phyloP scores from a whole-genome alignment of 2,113 vertebrate genomes.

The Neolamprologus longior region DNA sequence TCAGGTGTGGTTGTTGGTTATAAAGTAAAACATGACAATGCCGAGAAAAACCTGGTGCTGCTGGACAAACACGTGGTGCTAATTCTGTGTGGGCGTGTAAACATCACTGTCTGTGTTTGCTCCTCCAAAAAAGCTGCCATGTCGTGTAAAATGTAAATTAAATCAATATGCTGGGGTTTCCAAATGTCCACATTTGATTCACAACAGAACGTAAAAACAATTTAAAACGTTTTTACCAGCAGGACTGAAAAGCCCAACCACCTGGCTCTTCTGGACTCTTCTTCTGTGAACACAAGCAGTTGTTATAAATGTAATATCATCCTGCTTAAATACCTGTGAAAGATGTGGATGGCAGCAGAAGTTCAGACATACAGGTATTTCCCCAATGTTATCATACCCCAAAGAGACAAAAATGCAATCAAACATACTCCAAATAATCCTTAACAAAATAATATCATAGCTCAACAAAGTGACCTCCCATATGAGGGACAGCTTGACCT shows the following conservation, averaged over 20 bases:
- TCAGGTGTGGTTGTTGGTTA: background rate
- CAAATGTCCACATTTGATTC: background rate
- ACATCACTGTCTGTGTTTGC: background rate
- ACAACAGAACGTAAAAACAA: background rate
- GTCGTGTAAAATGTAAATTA: background rate
- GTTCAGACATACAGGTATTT: background rate
- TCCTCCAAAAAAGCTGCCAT: background rate
- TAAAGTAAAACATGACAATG: background rate
- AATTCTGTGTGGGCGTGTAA: background rate
- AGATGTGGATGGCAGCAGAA: background rate
- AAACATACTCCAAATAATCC: background rate
- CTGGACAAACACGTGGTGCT: background rate
- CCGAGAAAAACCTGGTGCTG: background rate
- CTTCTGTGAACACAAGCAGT: background rate
- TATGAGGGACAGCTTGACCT: background rate
- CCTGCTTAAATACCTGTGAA: background rate
- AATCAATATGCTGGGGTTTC: background rate
- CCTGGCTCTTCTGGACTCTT: background rate
- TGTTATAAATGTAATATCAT: background rate
- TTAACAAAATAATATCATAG: background rate
- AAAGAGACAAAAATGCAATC: background rate
- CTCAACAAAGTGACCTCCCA: background rate
- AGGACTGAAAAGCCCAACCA: background rate
- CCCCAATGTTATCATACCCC: background rate
- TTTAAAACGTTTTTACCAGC: background rate